phyloP scores from a whole-genome alignment of 2,888 invertebrate species.

The Drosophila barbarae region DNA sequence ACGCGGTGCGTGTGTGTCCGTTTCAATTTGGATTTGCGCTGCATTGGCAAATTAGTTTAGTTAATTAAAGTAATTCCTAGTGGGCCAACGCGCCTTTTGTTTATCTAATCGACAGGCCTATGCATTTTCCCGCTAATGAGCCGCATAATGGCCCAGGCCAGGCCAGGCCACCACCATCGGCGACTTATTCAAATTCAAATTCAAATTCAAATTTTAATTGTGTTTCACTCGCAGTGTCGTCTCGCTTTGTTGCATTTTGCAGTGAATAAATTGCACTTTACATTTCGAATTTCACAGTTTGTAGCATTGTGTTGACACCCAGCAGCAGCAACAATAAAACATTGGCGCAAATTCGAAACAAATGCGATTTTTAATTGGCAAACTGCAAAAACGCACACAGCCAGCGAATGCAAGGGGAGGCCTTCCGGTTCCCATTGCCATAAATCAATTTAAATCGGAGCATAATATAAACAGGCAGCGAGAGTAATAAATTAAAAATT shows the following conservation, averaged over 20 bases:
- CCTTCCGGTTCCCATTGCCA: conserved; percentile 10
- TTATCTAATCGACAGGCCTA: conserved; percentile 56
- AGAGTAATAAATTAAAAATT: conserved; percentile 12
- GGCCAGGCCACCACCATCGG: conserved; percentile 20
- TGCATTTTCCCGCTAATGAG: conserved; percentile 58
- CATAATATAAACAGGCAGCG: conserved; percentile 4
- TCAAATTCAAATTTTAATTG: conserved; percentile 56
- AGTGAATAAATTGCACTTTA: conserved; percentile 38
- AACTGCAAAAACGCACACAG: conserved; percentile 32
- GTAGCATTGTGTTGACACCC: conserved; percentile 41
- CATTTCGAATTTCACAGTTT: conserved; percentile 33
- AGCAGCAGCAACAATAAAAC: conserved; percentile 32
- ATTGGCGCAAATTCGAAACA: conserved; percentile 61
- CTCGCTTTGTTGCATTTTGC: conserved; percentile 11
- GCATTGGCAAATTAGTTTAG: conserved; percentile 55
- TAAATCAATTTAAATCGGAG: conserved; percentile 27
- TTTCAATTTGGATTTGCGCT: conserved; percentile 23
- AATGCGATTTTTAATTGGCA: conserved; percentile 67
- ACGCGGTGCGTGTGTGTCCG: conserved; percentile 26
- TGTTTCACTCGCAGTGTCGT: conserved; percentile 28
- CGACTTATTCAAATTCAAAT: conserved; percentile 50
- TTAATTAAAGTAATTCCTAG: conserved; percentile 66
- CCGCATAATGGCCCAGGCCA: conserved; percentile 59
- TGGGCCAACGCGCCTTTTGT: conserved; percentile 24
- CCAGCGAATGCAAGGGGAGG: conserved; percentile 20